Percentiles rank a stretch among this genome's conserved stretches.
phyloP scores from a whole-genome alignment of 1,140 invertebrate species.

The Nasonia longicornis region DNA sequence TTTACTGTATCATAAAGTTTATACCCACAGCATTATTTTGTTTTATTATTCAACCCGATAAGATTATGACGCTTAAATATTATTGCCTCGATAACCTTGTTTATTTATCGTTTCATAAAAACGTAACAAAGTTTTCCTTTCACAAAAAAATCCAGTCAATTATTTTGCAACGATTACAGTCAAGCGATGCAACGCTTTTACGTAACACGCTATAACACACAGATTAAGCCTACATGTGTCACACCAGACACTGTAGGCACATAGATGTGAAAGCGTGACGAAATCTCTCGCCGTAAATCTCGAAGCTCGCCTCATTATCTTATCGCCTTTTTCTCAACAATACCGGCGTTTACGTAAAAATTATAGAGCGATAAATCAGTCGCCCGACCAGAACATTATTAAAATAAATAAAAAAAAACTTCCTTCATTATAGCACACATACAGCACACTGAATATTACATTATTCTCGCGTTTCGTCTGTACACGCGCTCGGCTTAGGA shows the following conservation, averaged over 20 bases:
- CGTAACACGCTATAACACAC: too few relatives aligned
- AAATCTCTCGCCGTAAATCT: too few relatives aligned
- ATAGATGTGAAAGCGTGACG: too few relatives aligned
- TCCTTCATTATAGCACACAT: neutral
- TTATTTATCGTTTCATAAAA: too few relatives aligned
- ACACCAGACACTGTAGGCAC: too few relatives aligned
- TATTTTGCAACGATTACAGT: neutral
- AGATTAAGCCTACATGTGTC: too few relatives aligned
- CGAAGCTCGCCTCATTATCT: neutral
- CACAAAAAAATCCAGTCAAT: neutral
- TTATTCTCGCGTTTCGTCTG: conserved; percentile 6
- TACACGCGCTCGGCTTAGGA: conserved; percentile 34
- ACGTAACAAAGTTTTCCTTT: neutral
- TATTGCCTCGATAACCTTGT: too few relatives aligned
- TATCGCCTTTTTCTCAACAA: neutral
- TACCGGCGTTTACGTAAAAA: neutral
- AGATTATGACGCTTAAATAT: neutral
- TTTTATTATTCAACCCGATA: neutral
- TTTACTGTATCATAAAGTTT: neutral
- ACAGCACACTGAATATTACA: neutral
- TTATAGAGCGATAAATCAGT: neutral
- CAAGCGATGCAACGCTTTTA: neutral
- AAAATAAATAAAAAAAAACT: neutral
- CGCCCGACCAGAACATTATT: neutral
- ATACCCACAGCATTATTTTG: neutral